Evolutionary conservation across 2,888 invertebrate species (phyloP), one percentile per base, ranked within the genome.

Genomic region (Acleris cristana): DNA sequence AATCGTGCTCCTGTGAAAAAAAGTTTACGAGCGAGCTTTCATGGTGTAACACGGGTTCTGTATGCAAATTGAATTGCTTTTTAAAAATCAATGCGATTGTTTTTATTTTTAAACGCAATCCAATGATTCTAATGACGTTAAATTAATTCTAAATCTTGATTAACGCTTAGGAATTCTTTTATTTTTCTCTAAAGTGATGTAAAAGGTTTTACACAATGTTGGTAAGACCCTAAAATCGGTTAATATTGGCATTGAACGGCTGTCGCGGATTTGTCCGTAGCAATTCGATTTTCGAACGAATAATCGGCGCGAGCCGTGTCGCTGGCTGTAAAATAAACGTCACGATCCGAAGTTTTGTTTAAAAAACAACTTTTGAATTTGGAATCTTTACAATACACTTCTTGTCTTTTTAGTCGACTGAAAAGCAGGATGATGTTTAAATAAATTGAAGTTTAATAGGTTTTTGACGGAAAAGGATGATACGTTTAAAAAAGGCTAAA

Each of bases 241-340:
- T 88, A 85, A 86, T 89, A 85, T 88, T 89, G 89, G 87, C 92
- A 92, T 90, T 92, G 90, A 89, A 83, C 81, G 79, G 79, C 78
- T 76, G 73, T 72, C 75, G 79, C 79, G 77, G 86, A 87, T 87
- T 87, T 84, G 78, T 79, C 83, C 86, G 87, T 88, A 81, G 82
- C 87, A 87, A 86, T 87, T 86, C 74, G 74, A 72, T 78, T 81
- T 84, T 80, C 79, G 79, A 80, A 77, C 75, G 75, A 74, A 78
- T 79, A 80, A 86, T 86, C 81, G 72, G 79, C 80, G 77, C 81
- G 79, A 74, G 77, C 76, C 76, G 73, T 71, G 68, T 70, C 69
- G 67, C 61, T 71, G 66, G 72, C 79, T 73, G 76, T 75, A 74
- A 76, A 78, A 80, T 82, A 81, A 82, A 81, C 78, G 79, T 79